Evolutionary conservation across 2,113 vertebrate species (phyloP), one percentile per base, ranked within the genome.

Genomic region (Clarias batrachus): DNA sequence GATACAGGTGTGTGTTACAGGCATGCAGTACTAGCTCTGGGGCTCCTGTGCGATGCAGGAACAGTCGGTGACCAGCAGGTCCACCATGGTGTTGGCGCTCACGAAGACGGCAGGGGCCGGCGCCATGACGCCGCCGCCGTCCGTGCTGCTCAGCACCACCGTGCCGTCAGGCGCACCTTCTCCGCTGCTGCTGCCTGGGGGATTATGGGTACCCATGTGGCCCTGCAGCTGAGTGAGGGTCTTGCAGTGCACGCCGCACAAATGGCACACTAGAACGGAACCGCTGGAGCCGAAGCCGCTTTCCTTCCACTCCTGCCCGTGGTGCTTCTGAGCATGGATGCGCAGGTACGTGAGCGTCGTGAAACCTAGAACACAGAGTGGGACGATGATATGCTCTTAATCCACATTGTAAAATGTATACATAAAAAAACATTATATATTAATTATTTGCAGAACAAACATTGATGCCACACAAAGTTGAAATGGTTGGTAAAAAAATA

Each of bases 211-310:
- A 85, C 96, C 96, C 96, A 97, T 97, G 95, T 98, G 97, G 88
- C 97, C 97, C 94, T 96, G 96, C 83, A 98, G 96, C 95, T 98
- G 97, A 5, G 96, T 96, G 90, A 96, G 94, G 71, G 97, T 98
- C 93, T 98, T 97, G 91, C 97, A 98, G 95, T 97, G 96, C 84
- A 97, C 96, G 33, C 97, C 96, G 62, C 97, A 98, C 89, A 97
- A 95, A 93, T 97, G 97, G 91, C 97, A 98, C 90, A 95, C 91
- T 60, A 97, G 95, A 91, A 97, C 95, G 9, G 96, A 96, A 48
- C 97, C 96, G 59, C 93, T 93, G 54, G 87, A 89, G 0, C 95
- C 97, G 88, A 92, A 93, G 0, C 92, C 94, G 21, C 93, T 93
- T 76, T 95, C 94, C 88, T 94, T 94, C 94, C 94, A 95, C 93